Conservation (phyloP, 2,797 vertebrate species). For the Mus spretus region DNA sequence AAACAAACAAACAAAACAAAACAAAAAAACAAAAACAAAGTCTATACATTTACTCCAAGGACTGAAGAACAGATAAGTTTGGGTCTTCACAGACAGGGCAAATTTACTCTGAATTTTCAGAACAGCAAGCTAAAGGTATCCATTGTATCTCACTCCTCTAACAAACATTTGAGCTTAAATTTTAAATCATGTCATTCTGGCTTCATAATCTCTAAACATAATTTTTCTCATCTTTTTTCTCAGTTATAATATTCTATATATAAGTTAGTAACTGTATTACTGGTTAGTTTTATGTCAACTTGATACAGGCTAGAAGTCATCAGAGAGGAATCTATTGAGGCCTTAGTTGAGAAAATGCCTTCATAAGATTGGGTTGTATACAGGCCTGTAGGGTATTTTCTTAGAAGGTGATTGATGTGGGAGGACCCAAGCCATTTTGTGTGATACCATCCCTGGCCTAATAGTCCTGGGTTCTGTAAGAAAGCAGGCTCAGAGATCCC, state of each 20-base stretch:
- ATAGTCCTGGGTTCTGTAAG: no score
- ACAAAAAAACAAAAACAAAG: background rate
- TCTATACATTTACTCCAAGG: slow-evolving; percentile 23
- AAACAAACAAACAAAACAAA: background rate
- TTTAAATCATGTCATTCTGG: slow-evolving; percentile 27
- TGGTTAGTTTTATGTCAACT: background rate
- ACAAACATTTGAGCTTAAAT: slow-evolving; percentile 15
- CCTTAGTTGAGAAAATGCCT: background rate
- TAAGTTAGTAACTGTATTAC: background rate
- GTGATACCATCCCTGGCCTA: background rate
- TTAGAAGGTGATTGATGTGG: background rate
- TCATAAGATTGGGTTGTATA: no score
- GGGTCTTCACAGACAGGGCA: background rate
- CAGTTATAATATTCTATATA: background rate
- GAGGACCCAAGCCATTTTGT: background rate
- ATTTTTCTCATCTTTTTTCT: slow-evolving; percentile 37
- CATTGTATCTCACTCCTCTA: background rate
- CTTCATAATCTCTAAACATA: background rate
- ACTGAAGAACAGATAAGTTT: slow-evolving; percentile 18
- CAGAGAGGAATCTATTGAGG: background rate
- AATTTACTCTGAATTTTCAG: background rate
- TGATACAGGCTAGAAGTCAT: background rate
- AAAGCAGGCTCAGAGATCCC: background rate
- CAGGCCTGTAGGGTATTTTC: background rate
- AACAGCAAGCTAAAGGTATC: background rate